phyloP scores from a whole-genome alignment of 2,113 vertebrate genomes.

The Sinocyclocheilus grahami region DNA sequence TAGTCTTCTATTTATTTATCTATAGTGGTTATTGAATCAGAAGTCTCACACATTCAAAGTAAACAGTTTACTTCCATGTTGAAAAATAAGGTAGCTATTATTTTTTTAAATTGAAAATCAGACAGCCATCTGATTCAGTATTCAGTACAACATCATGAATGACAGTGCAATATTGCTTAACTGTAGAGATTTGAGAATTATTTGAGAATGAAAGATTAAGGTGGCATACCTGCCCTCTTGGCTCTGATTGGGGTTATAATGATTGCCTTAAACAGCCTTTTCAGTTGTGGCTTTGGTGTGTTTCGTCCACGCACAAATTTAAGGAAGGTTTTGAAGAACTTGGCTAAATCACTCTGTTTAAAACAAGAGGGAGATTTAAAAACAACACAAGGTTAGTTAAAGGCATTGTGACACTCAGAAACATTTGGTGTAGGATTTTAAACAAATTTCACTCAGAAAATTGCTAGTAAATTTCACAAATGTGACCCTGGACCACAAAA shows the following conservation, averaged over 20 bases:
- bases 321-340: slow-evolving; percentile 50
- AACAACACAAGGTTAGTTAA: background rate
- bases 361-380: background rate
- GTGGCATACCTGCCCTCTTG: slow-evolving; percentile 7
- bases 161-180: too few species aligned
- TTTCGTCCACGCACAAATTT: slow-evolving; percentile 21
- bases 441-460: background rate
- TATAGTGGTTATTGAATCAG: too few species aligned
- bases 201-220: background rate
- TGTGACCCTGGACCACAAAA: too few species aligned
- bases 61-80: too few species aligned
- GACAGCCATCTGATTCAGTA: too few species aligned
- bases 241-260: rapidly evolving
- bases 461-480: background rate
- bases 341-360: slow-evolving; percentile 10
- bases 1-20: too few species aligned
- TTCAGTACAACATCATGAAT: too few species aligned
- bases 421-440: background rate
- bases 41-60: too few species aligned
- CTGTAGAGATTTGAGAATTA: too few species aligned
- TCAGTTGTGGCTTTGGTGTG: slow-evolving; percentile 31
- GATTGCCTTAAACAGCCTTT: slow-evolving; percentile 30
- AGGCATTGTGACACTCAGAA: background rate
- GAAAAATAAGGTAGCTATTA: too few species aligned
- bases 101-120: too few species aligned